Base-by-base conservation (phyloP, 1,140 invertebrate species). In the Plutomurus gul region DNA sequence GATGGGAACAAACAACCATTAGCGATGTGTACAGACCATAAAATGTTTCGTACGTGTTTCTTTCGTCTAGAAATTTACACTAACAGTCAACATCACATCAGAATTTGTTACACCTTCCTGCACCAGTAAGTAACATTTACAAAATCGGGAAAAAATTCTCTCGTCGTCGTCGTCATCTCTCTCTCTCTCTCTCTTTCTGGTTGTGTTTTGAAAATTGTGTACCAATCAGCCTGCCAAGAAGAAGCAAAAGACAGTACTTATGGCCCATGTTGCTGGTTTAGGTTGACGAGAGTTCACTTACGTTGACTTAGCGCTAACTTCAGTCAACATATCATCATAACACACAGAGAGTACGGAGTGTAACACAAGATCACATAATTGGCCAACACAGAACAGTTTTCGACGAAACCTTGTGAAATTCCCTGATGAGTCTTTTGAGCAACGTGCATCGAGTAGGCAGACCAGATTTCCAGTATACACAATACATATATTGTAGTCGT, bases 1-100 rank as follows among this genome's bases (percentile, higher is more conserved):
- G 73, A 79, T 79, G 78, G 72, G 78, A 79, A 75, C 72, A 79
- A 79, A 79, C 78, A 79, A 79, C 73, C 78, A 79, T 79, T 75
- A 75, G 78, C 43, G 22, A 65, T 75, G 78, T 60, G 78, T 75
- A 79, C 36, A 75, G 78, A 79, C 65, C 78, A 79, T 79, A 79
- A 79, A 79, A 79, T 79, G 73, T 75, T 30, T 51, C 71, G 72
- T 75, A 79, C 78, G 78, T 79, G 78, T 75, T 47, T 75, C 47
- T 74, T 47, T 33, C 27, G 39, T 49, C 60, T 74, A 73, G 46
- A 78, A 78, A 78, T 78, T 78, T 78, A 78, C 71, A 78, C 77
- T 46, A 72, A 40, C 36, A 72, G 70, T 27, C 56, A 40, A 46
- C 40, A 78, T 78, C 47, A 37, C 46, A 78, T 40, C 20, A 37